These are phyloP conservation scores for Heliornis fulica DNA, from an alignment of 2,113 vertebrate species.

Conservation along the genomic window DNA sequence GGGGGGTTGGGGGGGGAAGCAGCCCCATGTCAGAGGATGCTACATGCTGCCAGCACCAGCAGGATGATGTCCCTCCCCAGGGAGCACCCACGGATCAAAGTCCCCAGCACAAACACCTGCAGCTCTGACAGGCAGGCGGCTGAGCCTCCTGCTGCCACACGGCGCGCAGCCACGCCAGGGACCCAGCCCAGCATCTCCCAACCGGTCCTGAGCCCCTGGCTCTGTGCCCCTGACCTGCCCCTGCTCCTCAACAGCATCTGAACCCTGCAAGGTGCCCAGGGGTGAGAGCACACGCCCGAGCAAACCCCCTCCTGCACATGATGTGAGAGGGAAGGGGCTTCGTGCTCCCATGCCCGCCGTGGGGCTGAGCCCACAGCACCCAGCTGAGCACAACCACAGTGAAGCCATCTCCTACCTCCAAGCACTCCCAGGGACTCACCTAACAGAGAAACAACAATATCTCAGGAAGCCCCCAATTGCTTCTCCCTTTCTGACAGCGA, in stretches of 20 bases:
- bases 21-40: neutral
- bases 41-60: fast-evolving
- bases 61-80: neutral
- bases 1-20: too few relatives aligned
- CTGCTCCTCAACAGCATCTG: neutral
- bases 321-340: neutral
- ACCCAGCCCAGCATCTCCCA: fast-evolving
- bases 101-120: constrained; percentile 20
- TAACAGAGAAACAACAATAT: neutral
- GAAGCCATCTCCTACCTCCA: neutral
- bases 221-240: neutral
- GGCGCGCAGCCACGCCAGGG: fast-evolving
- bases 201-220: neutral
- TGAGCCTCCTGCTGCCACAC: fast-evolving
- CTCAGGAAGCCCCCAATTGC: neutral
- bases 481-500: neutral
- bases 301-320: neutral
- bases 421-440: fast-evolving
- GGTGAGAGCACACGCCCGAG: fast-evolving
- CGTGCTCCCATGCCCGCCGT: fast-evolving
- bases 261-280: neutral
- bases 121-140: neutral
- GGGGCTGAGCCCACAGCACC: neutral
- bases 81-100: neutral
- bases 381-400: neutral